A percentile compares a stretch with the other conserved stretches of the same genome.
These are phyloP conservation scores for Gortyna flavago DNA, from an alignment of 2,888 invertebrate genomes.

Conservation along the genomic window DNA sequence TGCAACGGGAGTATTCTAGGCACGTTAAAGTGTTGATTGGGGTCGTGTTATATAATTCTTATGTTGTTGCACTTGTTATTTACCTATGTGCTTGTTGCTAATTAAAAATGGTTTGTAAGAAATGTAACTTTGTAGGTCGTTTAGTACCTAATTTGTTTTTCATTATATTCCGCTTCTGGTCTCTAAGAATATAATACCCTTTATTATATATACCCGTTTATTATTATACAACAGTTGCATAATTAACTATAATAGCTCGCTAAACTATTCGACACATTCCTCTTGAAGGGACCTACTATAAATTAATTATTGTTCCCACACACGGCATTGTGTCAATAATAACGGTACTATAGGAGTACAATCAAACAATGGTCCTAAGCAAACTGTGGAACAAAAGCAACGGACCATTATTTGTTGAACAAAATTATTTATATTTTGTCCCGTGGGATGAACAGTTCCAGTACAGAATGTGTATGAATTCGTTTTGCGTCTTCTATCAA, in stretches of 20 bases:
- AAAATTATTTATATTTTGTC: conserved; percentile 56
- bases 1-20: too few species aligned
- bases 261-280: conserved; percentile 14
- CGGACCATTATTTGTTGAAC: conserved; percentile 49
- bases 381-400: conserved; percentile 49
- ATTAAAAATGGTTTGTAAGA: too few species aligned
- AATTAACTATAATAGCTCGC: not conserved
- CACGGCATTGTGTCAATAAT: conserved; percentile 49
- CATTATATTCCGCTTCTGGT: too few species aligned
- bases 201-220: too few species aligned
- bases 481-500: conserved; percentile 33
- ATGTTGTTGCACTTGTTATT: too few species aligned
- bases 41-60: too few species aligned
- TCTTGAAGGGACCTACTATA: conserved; percentile 3
- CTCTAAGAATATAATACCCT: too few species aligned
- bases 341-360: conserved; percentile 37
- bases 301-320: conserved; percentile 44
- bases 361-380: conserved; percentile 59
- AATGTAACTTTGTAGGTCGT: too few species aligned
- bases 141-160: too few species aligned
- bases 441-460: conserved; percentile 25
- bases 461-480: conserved; percentile 24
- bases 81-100: too few species aligned
- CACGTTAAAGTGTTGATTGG: too few species aligned
- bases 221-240: too few species aligned